Conservation (phyloP, 2,888 invertebrate species). For the Ectobius pallidus region DNA sequence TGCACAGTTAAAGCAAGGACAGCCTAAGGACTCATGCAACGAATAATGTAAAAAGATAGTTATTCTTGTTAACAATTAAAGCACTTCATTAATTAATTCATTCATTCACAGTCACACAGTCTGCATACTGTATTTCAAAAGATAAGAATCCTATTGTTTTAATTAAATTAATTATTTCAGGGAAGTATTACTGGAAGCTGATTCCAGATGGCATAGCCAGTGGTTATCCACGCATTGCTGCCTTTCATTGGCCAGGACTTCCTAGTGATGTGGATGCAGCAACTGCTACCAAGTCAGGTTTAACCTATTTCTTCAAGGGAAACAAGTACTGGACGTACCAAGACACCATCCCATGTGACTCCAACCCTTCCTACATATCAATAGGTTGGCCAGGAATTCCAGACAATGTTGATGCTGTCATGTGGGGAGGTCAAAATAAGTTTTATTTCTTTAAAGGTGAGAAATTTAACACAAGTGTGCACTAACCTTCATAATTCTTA, state of each 20-base stretch:
- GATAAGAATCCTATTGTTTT: no score
- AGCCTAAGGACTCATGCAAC: no score
- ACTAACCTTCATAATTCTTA: no score
- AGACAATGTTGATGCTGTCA: not conserved
- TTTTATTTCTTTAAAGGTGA: slow-evolving; percentile 15
- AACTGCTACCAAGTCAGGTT: not conserved
- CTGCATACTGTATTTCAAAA: no score
- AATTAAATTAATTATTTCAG: no score
- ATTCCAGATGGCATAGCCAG: not conserved
- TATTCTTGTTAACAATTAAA: no score
- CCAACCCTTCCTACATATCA: not conserved
- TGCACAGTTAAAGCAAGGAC: no score
- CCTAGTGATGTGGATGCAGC: slow-evolving; percentile 2
- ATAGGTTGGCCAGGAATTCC: slow-evolving; percentile 5
- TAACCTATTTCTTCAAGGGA: slow-evolving; percentile 4
- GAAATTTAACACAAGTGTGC: not conserved
- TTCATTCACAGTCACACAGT: no score
- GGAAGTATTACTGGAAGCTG: not conserved
- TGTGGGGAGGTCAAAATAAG: not conserved
- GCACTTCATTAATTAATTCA: no score
- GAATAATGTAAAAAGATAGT: no score
- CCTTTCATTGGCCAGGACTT: not conserved
- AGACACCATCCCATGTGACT: not conserved
- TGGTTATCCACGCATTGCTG: not conserved
- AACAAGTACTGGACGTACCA: not conserved